A percentile compares a stretch with the other conserved stretches of the same genome.
phyloP scores from a whole-genome alignment of 2,888 invertebrate genomes.

The Coecobrya sp. region DNA sequence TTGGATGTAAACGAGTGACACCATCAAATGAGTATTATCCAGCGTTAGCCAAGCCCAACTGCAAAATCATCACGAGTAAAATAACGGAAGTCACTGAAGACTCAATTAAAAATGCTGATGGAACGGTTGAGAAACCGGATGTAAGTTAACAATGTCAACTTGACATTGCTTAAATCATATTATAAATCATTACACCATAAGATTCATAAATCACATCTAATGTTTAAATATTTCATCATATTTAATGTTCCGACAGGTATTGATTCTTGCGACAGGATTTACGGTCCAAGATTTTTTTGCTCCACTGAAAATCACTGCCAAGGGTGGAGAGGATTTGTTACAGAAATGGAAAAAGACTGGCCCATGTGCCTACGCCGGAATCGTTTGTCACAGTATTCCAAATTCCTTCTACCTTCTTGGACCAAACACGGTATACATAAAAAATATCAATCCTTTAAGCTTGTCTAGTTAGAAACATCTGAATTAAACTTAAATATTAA shows the following conservation, averaged over 20 bases:
- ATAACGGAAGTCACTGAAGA: constrained; percentile 71
- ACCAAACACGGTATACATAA: constrained; percentile 79
- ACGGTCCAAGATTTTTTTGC: constrained; percentile 83
- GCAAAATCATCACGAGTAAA: constrained; percentile 65
- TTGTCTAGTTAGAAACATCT: too few relatives aligned
- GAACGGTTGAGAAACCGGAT: constrained; percentile 73
- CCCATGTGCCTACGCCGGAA: constrained; percentile 79
- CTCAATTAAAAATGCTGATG: constrained; percentile 78
- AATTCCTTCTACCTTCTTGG: constrained; percentile 83
- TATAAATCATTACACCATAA: too few relatives aligned
- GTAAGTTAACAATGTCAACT: constrained; percentile 68
- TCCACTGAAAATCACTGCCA: constrained; percentile 78
- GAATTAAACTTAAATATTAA: background rate
- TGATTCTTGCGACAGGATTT: constrained; percentile 84
- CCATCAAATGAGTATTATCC: constrained; percentile 81
- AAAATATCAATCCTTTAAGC: background rate
- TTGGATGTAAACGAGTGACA: constrained; percentile 84
- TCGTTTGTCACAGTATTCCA: constrained; percentile 59
- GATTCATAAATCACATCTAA: background rate
- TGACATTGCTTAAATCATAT: too few relatives aligned
- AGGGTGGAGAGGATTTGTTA: constrained; percentile 71
- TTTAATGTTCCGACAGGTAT: constrained; percentile 79
- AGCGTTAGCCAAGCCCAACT: constrained; percentile 77
- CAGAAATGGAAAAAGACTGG: constrained; percentile 80
- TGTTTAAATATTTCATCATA: too few relatives aligned